These are phyloP conservation scores for Neoaliturus tenellus DNA, from an alignment of 2,888 invertebrate genomes.

Conservation along the genomic window DNA sequence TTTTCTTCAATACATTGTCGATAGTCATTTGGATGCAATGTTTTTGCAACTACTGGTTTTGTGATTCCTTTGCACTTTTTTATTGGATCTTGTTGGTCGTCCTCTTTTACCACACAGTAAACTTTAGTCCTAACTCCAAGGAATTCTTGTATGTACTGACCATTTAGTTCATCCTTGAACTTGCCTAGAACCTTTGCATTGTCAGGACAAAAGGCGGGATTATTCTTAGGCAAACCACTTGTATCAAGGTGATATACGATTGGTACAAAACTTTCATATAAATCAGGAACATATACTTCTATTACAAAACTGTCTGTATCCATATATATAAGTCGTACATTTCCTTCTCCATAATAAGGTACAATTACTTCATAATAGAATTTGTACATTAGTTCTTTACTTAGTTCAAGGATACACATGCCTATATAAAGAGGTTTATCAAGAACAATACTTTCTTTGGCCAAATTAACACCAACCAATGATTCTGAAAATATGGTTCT, in stretches of 20 bases:
- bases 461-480: constrained; percentile 27
- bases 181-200: constrained; percentile 68
- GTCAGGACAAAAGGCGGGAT: constrained; percentile 6
- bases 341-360: constrained; percentile 52
- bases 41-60: too few relatives aligned
- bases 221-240: constrained; percentile 30
- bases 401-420: neutral
- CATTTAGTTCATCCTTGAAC: constrained; percentile 69
- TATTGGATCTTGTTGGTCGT: neutral
- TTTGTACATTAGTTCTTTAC: neutral
- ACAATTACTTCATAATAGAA: constrained; percentile 61
- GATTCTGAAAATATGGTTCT: constrained; percentile 57
- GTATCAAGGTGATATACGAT: constrained; percentile 62
- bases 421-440: neutral
- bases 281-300: constrained; percentile 68
- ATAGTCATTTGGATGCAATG: too few relatives aligned
- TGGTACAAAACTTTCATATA: constrained; percentile 69
- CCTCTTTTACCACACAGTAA: neutral
- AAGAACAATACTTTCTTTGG: neutral
- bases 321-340: constrained; percentile 66
- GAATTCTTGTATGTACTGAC: constrained; percentile 66
- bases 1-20: too few relatives aligned
- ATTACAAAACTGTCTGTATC: constrained; percentile 60
- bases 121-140: constrained; percentile 61
- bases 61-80: constrained; percentile 55